Percentiles rank a stretch among this genome's conserved stretches.
Conservation (phyloP, 2,113 vertebrate species). For the Myotis davidii region DNA sequence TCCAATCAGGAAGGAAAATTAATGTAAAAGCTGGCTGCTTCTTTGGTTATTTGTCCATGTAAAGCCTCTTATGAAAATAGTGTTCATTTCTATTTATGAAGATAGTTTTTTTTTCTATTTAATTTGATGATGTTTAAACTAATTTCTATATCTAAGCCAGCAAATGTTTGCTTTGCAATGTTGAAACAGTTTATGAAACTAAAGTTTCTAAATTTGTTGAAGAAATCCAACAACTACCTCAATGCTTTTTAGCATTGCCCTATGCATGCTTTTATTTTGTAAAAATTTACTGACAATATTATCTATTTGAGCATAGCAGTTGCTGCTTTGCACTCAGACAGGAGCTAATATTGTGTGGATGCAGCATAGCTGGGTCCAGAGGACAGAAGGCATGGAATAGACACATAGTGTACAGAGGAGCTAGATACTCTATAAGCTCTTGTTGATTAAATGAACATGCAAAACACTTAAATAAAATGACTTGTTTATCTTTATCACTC, state of each 20-base stretch:
- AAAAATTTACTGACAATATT: not conserved
- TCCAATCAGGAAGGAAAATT: not conserved
- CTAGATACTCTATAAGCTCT: not conserved
- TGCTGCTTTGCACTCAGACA: not conserved
- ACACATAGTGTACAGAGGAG: not conserved
- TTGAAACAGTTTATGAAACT: not conserved
- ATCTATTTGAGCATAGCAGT: not conserved
- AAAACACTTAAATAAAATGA: constrained; percentile 50
- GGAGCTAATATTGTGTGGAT: not conserved
- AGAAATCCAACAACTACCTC: not conserved
- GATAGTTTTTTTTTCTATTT: not conserved
- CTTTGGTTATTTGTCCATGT: not conserved
- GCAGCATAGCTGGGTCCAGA: rapidly evolving
- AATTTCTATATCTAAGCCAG: not conserved
- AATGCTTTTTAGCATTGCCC: not conserved
- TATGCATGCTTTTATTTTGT: not conserved
- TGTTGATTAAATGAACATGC: constrained; percentile 13
- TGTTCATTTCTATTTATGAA: not conserved
- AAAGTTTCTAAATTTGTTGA: not conserved
- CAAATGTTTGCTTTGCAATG: not conserved
- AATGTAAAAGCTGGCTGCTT: not conserved
- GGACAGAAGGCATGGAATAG: not conserved
- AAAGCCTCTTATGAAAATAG: not conserved
- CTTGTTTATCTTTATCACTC: not conserved
- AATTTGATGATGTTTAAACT: constrained; percentile 4